A percentile compares a stretch with the other conserved stretches of the same genome.
Evolutionary conservation across 2,888 invertebrate species (phyloP).

Genomic region (Hemaris fuciformis): DNA sequence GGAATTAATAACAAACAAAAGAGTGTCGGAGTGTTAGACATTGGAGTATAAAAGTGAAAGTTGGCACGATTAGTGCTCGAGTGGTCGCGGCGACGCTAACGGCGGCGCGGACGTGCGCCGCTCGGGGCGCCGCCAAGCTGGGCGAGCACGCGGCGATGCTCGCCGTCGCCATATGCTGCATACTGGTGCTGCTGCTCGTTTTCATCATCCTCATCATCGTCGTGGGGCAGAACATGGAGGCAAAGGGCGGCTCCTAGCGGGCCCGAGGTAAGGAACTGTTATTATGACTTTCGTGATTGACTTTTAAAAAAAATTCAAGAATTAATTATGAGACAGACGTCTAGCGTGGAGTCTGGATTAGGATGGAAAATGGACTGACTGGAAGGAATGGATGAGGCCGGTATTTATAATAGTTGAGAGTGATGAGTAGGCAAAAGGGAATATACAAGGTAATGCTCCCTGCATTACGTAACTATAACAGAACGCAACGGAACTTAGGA

Average conservation of each 20-base stretch:
- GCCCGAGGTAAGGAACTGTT: constrained; percentile 52
- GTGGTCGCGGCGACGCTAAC: constrained; percentile 57
- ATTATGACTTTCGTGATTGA: no score
- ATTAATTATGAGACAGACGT: no score
- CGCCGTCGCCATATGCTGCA: constrained; percentile 92
- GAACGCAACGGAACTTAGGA: no score
- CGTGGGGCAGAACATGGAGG: constrained; percentile 88
- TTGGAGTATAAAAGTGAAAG: constrained; percentile 14
- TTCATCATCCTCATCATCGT: constrained; percentile 92
- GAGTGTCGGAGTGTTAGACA: no score
- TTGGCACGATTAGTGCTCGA: constrained; percentile 53
- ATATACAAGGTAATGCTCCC: no score
- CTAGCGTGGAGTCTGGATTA: no score
- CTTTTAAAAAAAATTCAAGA: no score
- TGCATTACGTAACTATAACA: no score
- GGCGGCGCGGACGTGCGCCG: constrained; percentile 59
- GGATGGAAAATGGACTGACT: no score
- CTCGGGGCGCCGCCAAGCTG: constrained; percentile 71
- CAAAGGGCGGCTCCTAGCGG: constrained; percentile 80
- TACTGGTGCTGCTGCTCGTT: constrained; percentile 89
- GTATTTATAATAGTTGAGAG: no score
- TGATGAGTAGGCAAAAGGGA: no score
- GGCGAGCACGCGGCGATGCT: constrained; percentile 86
- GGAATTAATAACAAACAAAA: not conserved
- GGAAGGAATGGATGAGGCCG: no score